Evolutionary conservation across 2,113 vertebrate species (phyloP).

Genomic region (Amblyopsis rosae): DNA sequence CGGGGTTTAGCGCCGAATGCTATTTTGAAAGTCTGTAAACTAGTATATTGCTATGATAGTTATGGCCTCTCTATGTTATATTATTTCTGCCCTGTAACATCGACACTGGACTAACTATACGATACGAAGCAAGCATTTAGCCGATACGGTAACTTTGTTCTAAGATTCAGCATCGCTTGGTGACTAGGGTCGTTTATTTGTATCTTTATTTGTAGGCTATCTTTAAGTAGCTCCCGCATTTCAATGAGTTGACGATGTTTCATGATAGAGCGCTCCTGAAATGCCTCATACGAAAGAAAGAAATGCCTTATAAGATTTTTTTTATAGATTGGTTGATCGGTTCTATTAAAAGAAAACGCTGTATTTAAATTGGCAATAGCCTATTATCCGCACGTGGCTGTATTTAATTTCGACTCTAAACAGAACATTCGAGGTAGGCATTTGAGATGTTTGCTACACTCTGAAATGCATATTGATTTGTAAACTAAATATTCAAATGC

Average conservation of each 20-base stretch:
- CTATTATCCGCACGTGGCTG: too few species aligned
- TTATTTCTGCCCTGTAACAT: conserved; percentile 21
- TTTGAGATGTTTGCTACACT: not conserved
- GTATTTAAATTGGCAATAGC: too few species aligned
- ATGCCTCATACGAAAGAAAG: too few species aligned
- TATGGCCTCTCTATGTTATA: conserved; percentile 31
- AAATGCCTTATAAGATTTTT: too few species aligned
- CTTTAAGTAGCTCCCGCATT: not conserved
- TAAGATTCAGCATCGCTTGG: not conserved
- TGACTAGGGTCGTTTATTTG: not conserved
- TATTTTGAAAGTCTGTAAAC: conserved; percentile 15
- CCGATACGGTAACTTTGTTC: not conserved
- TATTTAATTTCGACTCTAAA: too few species aligned
- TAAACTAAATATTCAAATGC: not conserved
- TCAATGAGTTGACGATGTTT: not conserved
- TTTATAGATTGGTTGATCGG: too few species aligned
- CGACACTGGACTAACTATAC: not conserved
- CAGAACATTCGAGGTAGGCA: not conserved
- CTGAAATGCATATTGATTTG: conserved; percentile 30
- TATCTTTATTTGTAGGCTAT: not conserved
- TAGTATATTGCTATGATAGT: not conserved
- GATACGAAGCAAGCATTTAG: not conserved
- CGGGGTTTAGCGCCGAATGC: not conserved
- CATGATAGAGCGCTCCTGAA: too few species aligned
- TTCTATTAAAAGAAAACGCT: too few species aligned